Base-by-base conservation (phyloP, 2,888 invertebrate species). In the Spilosoma lubricipeda region DNA sequence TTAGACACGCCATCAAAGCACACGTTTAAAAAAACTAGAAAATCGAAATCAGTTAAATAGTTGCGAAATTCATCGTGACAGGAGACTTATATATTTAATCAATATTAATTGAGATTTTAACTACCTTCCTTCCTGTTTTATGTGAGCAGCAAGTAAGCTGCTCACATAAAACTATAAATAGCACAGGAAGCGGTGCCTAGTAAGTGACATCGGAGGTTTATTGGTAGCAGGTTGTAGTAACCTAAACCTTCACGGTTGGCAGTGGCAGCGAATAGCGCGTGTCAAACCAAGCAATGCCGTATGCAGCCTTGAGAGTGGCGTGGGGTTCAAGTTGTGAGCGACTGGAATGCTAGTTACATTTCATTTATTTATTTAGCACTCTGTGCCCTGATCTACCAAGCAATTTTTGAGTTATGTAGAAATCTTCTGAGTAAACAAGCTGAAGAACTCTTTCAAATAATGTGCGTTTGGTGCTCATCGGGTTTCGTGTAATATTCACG, bases 231-330 rank as follows among this genome's bases (percentile, higher is more conserved):
- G 63, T 77, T 71, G 76, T 75, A 82, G 85, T 88, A 91, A 90
- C 90, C 90, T 91, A 91, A 92, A 89, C 93, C 94, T 93, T 93
- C 93, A 92, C 89, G 90, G 89, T 88, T 86, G 86, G 84, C 88
- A 88, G 86, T 90, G 86, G 81, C 75, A 76, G 76, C 75, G 80
- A 74, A 80, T 80, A 81, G 84, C 87, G 89, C 90, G 90, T 91
- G 88, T 88, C 90, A 83, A 90, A 90, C 87, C 48, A 71, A 64
- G 48, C 81, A 87, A 82, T 88, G 30, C 39, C 88, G 88, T 88
- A 86, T 78, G 75, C 82, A 90, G 84, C 93, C 93, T 93, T 93
- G 92, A 87, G 75, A 72, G 52, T 80, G 73, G 67, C 11, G 73
- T 69, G 67, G 79, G 88, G 86, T 74, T 33, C 82, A 86, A 86